Evolutionary conservation across 2,113 vertebrate species (phyloP).

Genomic region (Clarias macrocephalus): DNA sequence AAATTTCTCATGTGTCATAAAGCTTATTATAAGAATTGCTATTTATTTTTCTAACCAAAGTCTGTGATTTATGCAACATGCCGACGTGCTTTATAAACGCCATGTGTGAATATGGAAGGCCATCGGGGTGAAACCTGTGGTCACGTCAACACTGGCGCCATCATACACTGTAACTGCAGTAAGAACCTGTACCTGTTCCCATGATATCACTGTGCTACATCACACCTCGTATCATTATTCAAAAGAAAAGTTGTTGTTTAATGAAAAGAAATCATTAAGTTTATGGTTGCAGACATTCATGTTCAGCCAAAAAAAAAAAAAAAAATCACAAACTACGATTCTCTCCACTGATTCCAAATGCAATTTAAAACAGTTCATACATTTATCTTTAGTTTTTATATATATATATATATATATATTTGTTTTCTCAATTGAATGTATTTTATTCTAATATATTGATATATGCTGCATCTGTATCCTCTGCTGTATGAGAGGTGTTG

Average conservation of each 20-base stretch:
- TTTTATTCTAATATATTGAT: constrained; percentile 3
- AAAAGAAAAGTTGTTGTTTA: neutral
- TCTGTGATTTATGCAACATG: neutral
- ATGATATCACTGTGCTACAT: neutral
- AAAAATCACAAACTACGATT: neutral
- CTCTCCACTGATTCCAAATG: neutral
- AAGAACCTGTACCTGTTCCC: neutral
- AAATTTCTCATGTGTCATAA: neutral
- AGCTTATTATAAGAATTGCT: neutral
- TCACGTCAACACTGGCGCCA: neutral
- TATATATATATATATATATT: neutral
- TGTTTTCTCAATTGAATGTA: neutral
- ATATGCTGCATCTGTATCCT: constrained; percentile 12
- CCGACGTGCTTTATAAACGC: neutral
- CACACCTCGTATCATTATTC: neutral
- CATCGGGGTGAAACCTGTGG: neutral
- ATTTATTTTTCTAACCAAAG: neutral
- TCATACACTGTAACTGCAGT: neutral
- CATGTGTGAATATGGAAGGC: neutral
- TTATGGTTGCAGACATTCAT: neutral
- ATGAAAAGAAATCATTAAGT: neutral
- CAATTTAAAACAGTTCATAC: constrained; percentile 22
- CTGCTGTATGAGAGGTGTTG: constrained; percentile 37
- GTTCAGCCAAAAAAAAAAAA: neutral
- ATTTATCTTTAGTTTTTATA: neutral